These are phyloP conservation scores for Stegana nigrithorax DNA, from an alignment of 2,888 invertebrate species.

Conservation along the genomic window DNA sequence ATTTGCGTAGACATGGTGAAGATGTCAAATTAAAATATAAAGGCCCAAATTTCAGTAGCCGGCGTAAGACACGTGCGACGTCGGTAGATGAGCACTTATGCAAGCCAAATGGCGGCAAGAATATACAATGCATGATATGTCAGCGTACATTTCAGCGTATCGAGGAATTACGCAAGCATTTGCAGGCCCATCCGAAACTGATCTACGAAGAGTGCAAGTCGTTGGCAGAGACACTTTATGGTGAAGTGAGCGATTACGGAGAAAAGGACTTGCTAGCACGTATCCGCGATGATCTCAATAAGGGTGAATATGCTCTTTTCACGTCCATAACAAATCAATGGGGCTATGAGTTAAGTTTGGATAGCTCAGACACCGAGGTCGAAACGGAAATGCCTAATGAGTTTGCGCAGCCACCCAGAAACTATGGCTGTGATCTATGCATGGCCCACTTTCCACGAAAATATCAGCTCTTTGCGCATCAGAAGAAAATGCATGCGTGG, in stretches of 20 bases:
- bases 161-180: slow-evolving; percentile 58
- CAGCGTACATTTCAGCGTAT: slow-evolving; percentile 62
- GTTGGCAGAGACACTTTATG: slow-evolving; percentile 55
- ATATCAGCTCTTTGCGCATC: slow-evolving; percentile 64
- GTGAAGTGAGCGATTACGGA: slow-evolving; percentile 42
- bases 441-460: slow-evolving; percentile 53
- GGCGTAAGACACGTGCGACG: slow-evolving; percentile 47
- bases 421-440: slow-evolving; percentile 60
- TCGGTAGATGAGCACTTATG: slow-evolving; percentile 55
- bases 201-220: slow-evolving; percentile 40
- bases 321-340: slow-evolving; percentile 65
- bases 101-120: slow-evolving; percentile 63
- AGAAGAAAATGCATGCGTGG: slow-evolving; percentile 59
- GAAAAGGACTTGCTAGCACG: slow-evolving; percentile 43
- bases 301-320: slow-evolving; percentile 54
- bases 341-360: slow-evolving; percentile 64
- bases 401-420: not conserved
- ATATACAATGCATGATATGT: slow-evolving; percentile 67
- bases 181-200: slow-evolving; percentile 55
- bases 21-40: too few relatives aligned
- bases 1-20: slow-evolving; percentile 63
- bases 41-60: too few relatives aligned
- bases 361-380: slow-evolving; percentile 53
- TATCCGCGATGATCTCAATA: slow-evolving; percentile 48
- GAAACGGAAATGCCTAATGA: slow-evolving; percentile 33